Conservation (phyloP, 2,888 invertebrate genomes). For the Noctua comes region DNA sequence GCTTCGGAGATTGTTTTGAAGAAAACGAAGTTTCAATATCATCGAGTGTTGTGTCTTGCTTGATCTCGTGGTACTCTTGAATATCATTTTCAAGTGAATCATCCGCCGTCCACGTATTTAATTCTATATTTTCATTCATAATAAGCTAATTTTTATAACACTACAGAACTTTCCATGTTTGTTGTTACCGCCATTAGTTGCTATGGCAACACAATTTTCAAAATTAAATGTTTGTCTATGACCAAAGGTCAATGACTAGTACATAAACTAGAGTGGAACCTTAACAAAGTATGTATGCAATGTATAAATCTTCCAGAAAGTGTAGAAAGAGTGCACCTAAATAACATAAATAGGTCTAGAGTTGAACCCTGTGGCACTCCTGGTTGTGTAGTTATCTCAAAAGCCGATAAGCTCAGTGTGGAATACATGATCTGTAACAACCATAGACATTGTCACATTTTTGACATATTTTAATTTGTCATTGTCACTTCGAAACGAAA, state of each 20-base stretch:
- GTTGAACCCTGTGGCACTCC: background rate
- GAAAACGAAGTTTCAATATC: slow-evolving; percentile 67
- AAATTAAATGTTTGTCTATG: slow-evolving; percentile 11
- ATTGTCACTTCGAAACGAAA: background rate
- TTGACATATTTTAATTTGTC: background rate
- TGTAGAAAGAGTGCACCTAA: background rate
- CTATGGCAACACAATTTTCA: slow-evolving; percentile 65
- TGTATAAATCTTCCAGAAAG: background rate
- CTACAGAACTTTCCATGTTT: slow-evolving; percentile 60
- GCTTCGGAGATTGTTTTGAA: slow-evolving; percentile 64
- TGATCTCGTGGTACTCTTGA: slow-evolving; percentile 85
- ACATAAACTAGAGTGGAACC: background rate
- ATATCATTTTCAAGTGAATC: slow-evolving; percentile 75
- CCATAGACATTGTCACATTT: too few relatives aligned
- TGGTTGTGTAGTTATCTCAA: background rate
- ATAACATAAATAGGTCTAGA: background rate
- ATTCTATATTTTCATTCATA: slow-evolving; percentile 81
- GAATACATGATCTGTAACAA: slow-evolving; percentile 7
- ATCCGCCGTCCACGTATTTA: slow-evolving; percentile 71
- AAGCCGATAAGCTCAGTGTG: background rate
- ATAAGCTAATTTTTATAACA: slow-evolving; percentile 32
- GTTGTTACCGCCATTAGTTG: slow-evolving; percentile 61
- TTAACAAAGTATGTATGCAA: too few relatives aligned
- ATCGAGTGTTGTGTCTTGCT: slow-evolving; percentile 66
- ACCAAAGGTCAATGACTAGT: too few relatives aligned